Evolutionary conservation across 2,797 vertebrate species (phyloP), one percentile per base, ranked within the genome.

Genomic region (Platalea minor): DNA sequence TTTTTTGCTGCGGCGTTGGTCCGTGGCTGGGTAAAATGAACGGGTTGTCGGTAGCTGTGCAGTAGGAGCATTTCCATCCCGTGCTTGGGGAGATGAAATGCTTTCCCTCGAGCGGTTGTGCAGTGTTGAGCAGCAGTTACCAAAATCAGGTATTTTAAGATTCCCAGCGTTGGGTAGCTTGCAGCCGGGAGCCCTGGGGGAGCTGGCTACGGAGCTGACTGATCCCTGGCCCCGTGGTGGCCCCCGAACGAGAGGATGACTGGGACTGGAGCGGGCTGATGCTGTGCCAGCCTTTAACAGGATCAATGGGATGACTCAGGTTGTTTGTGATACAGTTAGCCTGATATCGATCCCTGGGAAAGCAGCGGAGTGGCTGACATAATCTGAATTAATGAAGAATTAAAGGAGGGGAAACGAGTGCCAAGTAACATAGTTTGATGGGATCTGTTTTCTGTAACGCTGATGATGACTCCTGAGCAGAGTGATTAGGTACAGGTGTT

Each of bases 41-140:
- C 0, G 2, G 46, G 11, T 2, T 26, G 18, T 41, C 2, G 1
- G 35, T 7, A 26, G 61, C 76, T 9, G 0, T 18, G 60, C 9
- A 8, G 35, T 15, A 13, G 39, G 8, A 82, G n/a, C 23, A 6
- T 82, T 73, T 78, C n/a, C 10, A 4, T 24, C 33, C 37, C 0
- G 1, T 75, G 28, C 39, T 1, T n/a, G 78, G 28, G 14, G 54
- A 41, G 45, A 2, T 45, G 56, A 28, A 69, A n/a, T 35, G 3
- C 46, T 28, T 59, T 12, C 56, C n/a, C 26, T 88, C 9, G 2
- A n/a, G 7, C 13, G 21, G 29, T 15, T 50, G 53, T 5, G 70
- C 26, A 5, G 65, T 10, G 56, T 33, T n/a, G 59, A 46, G 12
- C 48, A 68, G 69, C 53, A 76, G 57, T 59, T 93, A 7, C 26